Conservation (phyloP, 92 coral and sea anemone species). For the Actinernus sp. region DNA sequence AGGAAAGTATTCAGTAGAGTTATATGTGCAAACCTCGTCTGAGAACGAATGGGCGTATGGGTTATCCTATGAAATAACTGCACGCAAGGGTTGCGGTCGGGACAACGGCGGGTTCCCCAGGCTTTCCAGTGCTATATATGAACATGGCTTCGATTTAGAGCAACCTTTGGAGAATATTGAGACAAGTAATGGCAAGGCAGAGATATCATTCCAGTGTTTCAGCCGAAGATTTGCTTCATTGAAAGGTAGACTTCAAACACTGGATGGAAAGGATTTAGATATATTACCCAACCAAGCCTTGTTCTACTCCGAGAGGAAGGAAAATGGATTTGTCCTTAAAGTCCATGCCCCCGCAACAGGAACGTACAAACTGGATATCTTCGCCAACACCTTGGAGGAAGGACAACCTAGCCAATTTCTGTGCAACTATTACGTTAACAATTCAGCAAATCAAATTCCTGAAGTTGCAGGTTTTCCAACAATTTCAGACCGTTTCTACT, state of each 20-base stretch:
- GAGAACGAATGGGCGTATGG: slow-evolving; percentile 56
- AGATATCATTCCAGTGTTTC: slow-evolving; percentile 28
- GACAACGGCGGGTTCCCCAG: slow-evolving; percentile 67
- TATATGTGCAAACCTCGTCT: slow-evolving; percentile 42
- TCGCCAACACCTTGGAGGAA: slow-evolving; percentile 51
- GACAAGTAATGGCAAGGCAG: slow-evolving; percentile 50
- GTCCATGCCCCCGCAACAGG: slow-evolving; percentile 64
- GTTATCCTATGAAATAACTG: slow-evolving; percentile 38
- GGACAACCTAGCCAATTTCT: slow-evolving; percentile 30
- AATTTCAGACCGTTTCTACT: slow-evolving; percentile 22
- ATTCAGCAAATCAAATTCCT: slow-evolving; percentile 16
- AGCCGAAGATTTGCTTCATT: slow-evolving; percentile 41
- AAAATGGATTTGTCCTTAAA: slow-evolving; percentile 37
- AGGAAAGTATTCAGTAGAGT: slow-evolving; percentile 63
- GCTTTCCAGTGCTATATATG: slow-evolving; percentile 50
- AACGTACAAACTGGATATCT: slow-evolving; percentile 59
- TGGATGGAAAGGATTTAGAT: slow-evolving; percentile 7
- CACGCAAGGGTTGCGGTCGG: slow-evolving; percentile 41
- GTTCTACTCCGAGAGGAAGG: slow-evolving; percentile 28
- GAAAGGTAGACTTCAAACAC: slow-evolving; percentile 27
- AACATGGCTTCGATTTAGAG: slow-evolving; percentile 51
- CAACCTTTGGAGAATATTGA: slow-evolving; percentile 66
- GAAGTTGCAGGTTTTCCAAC: slow-evolving; percentile 62
- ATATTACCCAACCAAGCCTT: slow-evolving; percentile 28
- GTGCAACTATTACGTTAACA: slow-evolving; percentile 66